Base-by-base conservation (phyloP, 2,113 vertebrate genomes). In the Amphiprion ocellaris region DNA sequence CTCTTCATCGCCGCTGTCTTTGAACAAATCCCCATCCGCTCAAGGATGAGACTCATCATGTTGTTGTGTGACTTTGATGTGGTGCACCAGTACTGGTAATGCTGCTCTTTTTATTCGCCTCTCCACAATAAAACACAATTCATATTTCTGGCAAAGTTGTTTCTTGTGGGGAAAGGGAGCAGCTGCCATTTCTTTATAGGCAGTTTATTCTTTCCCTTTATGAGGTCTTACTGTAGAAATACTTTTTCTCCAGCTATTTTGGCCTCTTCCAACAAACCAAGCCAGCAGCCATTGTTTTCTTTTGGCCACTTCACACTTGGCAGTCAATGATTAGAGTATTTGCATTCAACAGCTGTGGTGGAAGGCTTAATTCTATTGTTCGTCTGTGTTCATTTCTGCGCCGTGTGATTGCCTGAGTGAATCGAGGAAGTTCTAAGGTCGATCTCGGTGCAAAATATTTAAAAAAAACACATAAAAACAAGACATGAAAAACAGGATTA, bases 21-120 rank as follows among this genome's bases (percentile, higher is more conserved):
- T 86, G 69, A 85, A 87, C 74, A 89, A 83, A 82, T 81, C 77
- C 62, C 71, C 41, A 41, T 75, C 60, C 74, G 83, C 77, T 73
- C 24, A 56, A 44, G 46, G 67, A 86, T 77, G 82, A 82, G 69
- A 70, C 55, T 68, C 84, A 85, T 89, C 71, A 65, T 81, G 77
- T 75, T 84, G 67, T 79, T 78, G 67, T 76, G 85, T 77, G 61
- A 44, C 78, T 84, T 87, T 80, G 74, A 84, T 88, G 62, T 86
- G 68, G 41, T 79, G 67, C 39, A 70, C 7, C 0, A 28, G 84
- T 86, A 69, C 66, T 53, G 70, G n/a, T 60, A 77, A 76, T 79
- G 71, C 81, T 58, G 0, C 66, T 79, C 50, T n/a, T 69, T 53
- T 63, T 33, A 46, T 5, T 67, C 41, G n/a, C 61, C 62, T 83